Percentiles rank a stretch among this genome's conserved stretches.
Conservation (phyloP, 2,888 invertebrate genomes). For the Mechanitis messenoides region DNA sequence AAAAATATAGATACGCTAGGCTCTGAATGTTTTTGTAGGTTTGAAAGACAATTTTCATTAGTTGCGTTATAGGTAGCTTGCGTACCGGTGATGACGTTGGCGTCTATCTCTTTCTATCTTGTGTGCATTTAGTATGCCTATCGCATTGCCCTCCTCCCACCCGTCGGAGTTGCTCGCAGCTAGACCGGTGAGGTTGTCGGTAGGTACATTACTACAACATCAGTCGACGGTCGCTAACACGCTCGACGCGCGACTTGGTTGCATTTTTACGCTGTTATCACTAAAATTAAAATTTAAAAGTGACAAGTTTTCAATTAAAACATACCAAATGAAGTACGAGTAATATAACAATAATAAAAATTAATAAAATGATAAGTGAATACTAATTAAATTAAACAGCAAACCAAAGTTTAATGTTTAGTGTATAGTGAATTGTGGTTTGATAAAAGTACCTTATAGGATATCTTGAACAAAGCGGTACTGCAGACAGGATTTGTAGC, state of each 20-base stretch:
- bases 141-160: constrained; percentile 64
- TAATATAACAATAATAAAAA: constrained; percentile 14
- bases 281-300: constrained; percentile 38
- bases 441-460: constrained; percentile 41
- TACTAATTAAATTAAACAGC: constrained; percentile 20
- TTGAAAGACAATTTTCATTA: constrained; percentile 53
- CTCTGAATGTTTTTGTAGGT: constrained; percentile 45
- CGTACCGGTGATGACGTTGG: constrained; percentile 48
- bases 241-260: constrained; percentile 41
- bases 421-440: constrained; percentile 61
- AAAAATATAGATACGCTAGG: constrained; percentile 44
- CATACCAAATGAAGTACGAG: constrained; percentile 14
- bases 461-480: constrained; percentile 28
- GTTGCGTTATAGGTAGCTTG: constrained; percentile 56
- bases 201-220: constrained; percentile 56
- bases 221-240: constrained; percentile 65
- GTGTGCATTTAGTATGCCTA: constrained; percentile 42
- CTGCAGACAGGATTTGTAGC: constrained; percentile 55
- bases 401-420: constrained; percentile 56
- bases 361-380: constrained; percentile 11
- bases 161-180: constrained; percentile 47
- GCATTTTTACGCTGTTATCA: constrained; percentile 37
- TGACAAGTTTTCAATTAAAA: constrained; percentile 34
- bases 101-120: constrained; percentile 46
- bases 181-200: constrained; percentile 31